Conservation (phyloP, 2,797 vertebrate species). For the Lepus townsendii region DNA sequence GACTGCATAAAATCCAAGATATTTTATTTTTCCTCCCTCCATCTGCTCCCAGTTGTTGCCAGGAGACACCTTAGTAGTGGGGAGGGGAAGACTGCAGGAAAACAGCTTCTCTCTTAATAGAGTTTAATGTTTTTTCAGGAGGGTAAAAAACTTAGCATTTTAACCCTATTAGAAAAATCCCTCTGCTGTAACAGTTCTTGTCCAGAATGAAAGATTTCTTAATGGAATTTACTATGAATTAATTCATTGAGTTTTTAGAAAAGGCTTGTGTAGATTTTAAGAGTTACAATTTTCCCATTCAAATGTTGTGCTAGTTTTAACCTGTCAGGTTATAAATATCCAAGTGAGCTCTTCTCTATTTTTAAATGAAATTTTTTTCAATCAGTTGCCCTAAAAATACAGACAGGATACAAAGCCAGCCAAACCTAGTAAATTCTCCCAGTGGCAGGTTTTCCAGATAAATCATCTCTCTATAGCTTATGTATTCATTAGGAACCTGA, state of each 20-base stretch:
- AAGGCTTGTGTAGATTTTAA: constrained; percentile 66
- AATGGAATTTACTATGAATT: constrained; percentile 64
- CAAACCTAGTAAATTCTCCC: constrained; percentile 73
- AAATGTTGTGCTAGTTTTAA: constrained; percentile 83
- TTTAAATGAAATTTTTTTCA: constrained; percentile 81
- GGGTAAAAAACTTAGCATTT: constrained; percentile 44
- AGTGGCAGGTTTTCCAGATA: constrained; percentile 53
- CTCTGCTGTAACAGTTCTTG: constrained; percentile 19
- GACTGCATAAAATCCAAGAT: constrained; percentile 50
- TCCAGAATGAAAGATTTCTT: constrained; percentile 65
- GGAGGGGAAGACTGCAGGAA: constrained; percentile 53
- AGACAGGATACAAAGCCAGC: constrained; percentile 72
- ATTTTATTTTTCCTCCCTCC: constrained; percentile 55
- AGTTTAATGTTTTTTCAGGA: background rate
- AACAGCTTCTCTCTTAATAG: constrained; percentile 46
- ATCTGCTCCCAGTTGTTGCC: constrained; percentile 72
- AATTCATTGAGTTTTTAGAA: constrained; percentile 73
- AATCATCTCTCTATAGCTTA: constrained; percentile 42
- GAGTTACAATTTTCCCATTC: constrained; percentile 78
- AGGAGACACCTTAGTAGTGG: constrained; percentile 33
- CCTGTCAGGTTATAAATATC: constrained; percentile 84
- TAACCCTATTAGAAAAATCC: constrained; percentile 59
- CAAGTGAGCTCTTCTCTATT: constrained; percentile 81
- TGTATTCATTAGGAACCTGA: constrained; percentile 29
- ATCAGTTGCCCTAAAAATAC: constrained; percentile 82